Conservation (phyloP, 2,888 invertebrate species). For the Chesias legatella region DNA sequence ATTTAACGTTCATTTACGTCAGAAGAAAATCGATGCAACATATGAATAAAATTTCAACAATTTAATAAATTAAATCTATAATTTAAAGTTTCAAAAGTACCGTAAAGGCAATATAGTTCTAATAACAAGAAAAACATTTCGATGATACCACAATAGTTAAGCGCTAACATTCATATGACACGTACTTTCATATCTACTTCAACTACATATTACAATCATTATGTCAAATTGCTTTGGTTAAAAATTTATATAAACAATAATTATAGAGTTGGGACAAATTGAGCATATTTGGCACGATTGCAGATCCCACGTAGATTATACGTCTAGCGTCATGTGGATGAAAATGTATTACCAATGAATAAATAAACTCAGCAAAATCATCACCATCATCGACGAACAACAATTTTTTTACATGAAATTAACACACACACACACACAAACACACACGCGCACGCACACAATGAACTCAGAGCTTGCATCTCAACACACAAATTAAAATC, state of each 20-base stretch:
- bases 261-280: constrained; percentile 54
- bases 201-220: constrained; percentile 35
- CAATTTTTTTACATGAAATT: constrained; percentile 33
- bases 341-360: constrained; percentile 7
- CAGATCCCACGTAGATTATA: constrained; percentile 37
- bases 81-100: constrained; percentile 6
- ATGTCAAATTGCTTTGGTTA: constrained; percentile 38
- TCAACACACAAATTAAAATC: constrained; percentile 66
- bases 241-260: constrained; percentile 41
- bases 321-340: constrained; percentile 30
- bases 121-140: constrained; percentile 23
- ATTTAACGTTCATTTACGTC: constrained; percentile 6
- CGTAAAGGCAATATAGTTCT: constrained; percentile 20
- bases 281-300: constrained; percentile 69
- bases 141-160: constrained; percentile 23
- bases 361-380: constrained; percentile 15
- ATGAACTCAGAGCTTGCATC: constrained; percentile 57
- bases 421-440: no score
- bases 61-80: neutral
- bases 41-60: constrained; percentile 1
- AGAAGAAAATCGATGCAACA: constrained; percentile 15
- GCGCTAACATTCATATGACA: constrained; percentile 37
- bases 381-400: constrained; percentile 9
- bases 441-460: no score
- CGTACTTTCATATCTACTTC: constrained; percentile 32